Evolutionary conservation across 2,888 invertebrate genomes (phyloP), one percentile per base, ranked within the genome.

Genomic region (Zelleria hepariella): DNA sequence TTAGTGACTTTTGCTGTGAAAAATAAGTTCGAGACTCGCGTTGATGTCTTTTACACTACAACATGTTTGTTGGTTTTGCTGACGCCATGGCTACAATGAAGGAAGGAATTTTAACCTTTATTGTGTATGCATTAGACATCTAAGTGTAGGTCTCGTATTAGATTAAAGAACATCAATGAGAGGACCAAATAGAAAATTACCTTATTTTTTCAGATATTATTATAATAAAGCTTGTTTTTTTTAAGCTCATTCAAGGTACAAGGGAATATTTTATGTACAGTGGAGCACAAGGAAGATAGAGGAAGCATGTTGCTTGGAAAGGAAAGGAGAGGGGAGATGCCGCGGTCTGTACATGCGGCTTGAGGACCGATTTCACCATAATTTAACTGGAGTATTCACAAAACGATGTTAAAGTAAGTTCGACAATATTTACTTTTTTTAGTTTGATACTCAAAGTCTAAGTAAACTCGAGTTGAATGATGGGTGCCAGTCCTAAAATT

Each of bases 301-400:
- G n/a, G n/a, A n/a, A n/a, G n/a, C n/a, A n/a, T n/a, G n/a, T n/a
- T n/a, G n/a, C n/a, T n/a, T n/a, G n/a, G n/a, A n/a, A n/a, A n/a
- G 52, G 59, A 55, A 53, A 48, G 54, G 18, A 42, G 58, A 26
- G 54, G 59, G 62, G 58, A 54, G 32, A 54, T 65, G 66, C 69
- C 77, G 75, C 75, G 76, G 75, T 76, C 82, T 81, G 83, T 82
- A 81, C 82, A 82, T 66, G 71, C 73, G 75, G 71, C 66, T 64
- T 5, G 15, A 42, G 32, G 32, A 42, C 32, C 15, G 32, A 15
- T 42, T 10, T 42, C 32, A 42, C 32, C 32, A 15, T 2, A 42
- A 15, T 2, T 42, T 42, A 10, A 1, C 32, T 42, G 32, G 32
- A 42, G 32, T 42, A 15, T 42, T 42, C n/a, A n/a, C n/a, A n/a